Evolutionary conservation across 1,140 invertebrate species (phyloP).

Genomic region (Brachionus manjavacas): DNA sequence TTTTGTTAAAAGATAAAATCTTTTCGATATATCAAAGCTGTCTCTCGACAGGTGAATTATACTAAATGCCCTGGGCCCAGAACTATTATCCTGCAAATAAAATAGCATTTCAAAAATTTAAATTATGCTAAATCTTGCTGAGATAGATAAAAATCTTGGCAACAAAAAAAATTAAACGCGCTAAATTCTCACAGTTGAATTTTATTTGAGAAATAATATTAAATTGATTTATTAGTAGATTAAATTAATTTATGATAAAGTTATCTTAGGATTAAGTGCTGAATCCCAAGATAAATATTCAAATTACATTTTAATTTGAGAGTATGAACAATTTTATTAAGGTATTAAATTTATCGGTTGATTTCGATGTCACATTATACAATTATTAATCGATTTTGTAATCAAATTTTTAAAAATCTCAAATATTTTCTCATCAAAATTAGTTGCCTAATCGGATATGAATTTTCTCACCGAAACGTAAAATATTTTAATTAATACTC

Average conservation of each 20-base stretch:
- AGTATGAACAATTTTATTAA: not conserved
- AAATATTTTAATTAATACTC: conserved; percentile 21
- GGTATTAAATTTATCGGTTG: not conserved
- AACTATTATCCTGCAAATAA: not conserved
- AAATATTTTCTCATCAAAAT: not conserved
- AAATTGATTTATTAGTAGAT: not conserved
- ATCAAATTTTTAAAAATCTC: not conserved
- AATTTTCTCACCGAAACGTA: conserved; percentile 7
- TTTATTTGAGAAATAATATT: not conserved
- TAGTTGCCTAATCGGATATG: not conserved
- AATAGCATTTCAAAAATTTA: not conserved
- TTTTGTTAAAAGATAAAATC: not conserved
- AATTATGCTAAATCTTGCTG: not conserved
- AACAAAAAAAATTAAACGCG: not conserved
- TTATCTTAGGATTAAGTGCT: not conserved
- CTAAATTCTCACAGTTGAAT: not conserved
- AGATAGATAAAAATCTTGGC: not conserved
- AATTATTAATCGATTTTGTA: conserved; percentile 6
- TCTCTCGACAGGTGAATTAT: not conserved
- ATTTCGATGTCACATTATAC: conserved; percentile 3
- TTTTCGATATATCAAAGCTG: not conserved
- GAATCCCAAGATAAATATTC: not conserved
- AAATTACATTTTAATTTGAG: not conserved
- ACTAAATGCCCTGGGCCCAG: not conserved
- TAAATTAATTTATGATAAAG: not conserved